These are phyloP conservation scores for Kryptolebias marmoratus DNA, from an alignment of 2,113 vertebrate species.

Conservation along the genomic window DNA sequence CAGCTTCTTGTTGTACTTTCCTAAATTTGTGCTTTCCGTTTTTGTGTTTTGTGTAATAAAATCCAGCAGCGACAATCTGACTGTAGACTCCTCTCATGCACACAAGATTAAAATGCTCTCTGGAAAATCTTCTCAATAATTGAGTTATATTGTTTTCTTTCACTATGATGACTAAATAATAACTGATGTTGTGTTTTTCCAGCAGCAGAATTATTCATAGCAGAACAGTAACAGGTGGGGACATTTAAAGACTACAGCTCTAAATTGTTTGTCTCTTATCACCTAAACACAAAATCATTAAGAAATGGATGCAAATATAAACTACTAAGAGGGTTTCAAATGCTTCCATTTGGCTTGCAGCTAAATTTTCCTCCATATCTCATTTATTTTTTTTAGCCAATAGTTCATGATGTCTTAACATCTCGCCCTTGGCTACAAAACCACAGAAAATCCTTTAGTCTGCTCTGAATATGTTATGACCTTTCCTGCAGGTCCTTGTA, in stretches of 20 bases:
- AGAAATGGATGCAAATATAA: neutral
- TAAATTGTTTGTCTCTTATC: neutral
- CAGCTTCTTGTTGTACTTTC: neutral
- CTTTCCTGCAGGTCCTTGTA: constrained; percentile 70
- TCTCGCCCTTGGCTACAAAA: constrained; percentile 27
- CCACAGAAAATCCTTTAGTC: constrained; percentile 58
- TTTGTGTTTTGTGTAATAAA: neutral
- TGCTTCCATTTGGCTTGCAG: neutral
- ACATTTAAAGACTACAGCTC: neutral
- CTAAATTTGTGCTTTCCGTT: neutral
- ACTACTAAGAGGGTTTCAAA: neutral
- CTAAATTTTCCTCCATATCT: neutral
- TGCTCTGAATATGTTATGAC: constrained; percentile 64
- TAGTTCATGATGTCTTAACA: constrained; percentile 36
- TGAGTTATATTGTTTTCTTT: constrained; percentile 1
- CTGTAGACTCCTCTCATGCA: neutral
- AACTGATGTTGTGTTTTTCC: neutral
- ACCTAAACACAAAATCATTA: constrained; percentile 8
- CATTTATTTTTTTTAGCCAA: neutral
- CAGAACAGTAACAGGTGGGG: neutral
- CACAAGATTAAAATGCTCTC: neutral
- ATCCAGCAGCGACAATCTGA: too few relatives aligned
- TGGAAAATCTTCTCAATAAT: neutral
- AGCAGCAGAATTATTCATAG: neutral
- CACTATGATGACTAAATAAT: neutral